phyloP scores from a whole-genome alignment of 2,888 invertebrate genomes.

The Cryptus armator region DNA sequence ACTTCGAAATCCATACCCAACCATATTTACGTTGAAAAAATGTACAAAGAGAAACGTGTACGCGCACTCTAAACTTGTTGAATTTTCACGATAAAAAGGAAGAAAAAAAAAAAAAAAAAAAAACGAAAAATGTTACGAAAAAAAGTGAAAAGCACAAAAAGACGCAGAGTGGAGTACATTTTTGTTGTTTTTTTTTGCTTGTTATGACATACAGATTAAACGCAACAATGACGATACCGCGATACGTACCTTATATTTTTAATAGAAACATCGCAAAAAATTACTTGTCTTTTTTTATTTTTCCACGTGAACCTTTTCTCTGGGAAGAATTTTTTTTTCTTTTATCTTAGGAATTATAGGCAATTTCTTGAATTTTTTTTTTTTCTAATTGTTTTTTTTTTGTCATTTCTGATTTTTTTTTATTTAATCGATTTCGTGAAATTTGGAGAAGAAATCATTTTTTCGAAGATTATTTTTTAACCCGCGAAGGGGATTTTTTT shows the following conservation, averaged over 20 bases:
- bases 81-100: conserved; percentile 17
- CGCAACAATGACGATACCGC: conserved; percentile 6
- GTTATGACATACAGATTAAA: conserved; percentile 4
- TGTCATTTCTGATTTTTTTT: neutral
- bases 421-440: neutral
- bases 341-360: neutral
- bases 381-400: too few relatives aligned
- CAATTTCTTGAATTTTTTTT: too few relatives aligned
- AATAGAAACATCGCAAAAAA: conserved; percentile 25
- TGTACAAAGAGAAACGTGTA: conserved; percentile 20
- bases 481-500: conserved; percentile 21
- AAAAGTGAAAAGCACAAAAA: neutral
- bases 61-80: conserved; percentile 37
- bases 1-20: conserved; percentile 10
- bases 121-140: conserved; percentile 1
- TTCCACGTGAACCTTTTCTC: neutral
- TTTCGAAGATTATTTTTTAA: conserved; percentile 9
- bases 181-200: conserved; percentile 14
- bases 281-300: neutral
- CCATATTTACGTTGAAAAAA: conserved; percentile 40
- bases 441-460: neutral
- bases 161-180: neutral
- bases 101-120: neutral
- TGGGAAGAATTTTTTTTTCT: neutral
- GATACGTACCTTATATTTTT: conserved; percentile 39